Conservation (phyloP, 2,888 invertebrate species). For the Hypomecis punctinalis region DNA sequence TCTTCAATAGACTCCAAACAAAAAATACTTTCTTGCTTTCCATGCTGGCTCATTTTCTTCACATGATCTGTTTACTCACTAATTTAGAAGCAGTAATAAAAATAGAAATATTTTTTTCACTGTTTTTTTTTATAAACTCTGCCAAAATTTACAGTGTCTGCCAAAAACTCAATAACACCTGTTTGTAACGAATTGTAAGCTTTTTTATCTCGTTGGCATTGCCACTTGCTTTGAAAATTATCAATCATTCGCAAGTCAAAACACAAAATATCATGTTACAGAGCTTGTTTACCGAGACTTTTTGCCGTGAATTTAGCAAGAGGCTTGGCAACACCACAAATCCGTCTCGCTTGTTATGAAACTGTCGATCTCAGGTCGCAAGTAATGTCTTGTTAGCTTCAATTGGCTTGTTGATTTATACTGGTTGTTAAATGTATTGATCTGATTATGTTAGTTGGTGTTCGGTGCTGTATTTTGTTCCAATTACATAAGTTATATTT, state of each 20-base stretch:
- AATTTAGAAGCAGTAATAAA: background rate
- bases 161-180: background rate
- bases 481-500: background rate
- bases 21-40: background rate
- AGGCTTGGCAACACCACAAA: constrained; percentile 11
- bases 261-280: constrained; percentile 7
- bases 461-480: constrained; percentile 1
- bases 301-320: constrained; percentile 10
- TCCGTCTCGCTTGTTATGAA: constrained; percentile 18
- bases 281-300: constrained; percentile 1
- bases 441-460: background rate
- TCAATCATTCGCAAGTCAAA: constrained; percentile 3
- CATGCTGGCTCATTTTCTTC: too few relatives aligned
- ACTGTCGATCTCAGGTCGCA: constrained; percentile 15
- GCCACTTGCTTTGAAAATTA: constrained; percentile 5
- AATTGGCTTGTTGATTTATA: constrained; percentile 24
- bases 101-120: background rate
- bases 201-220: constrained; percentile 8
- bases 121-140: too few relatives aligned
- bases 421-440: constrained; percentile 11
- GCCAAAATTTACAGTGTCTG: background rate
- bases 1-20: too few relatives aligned
- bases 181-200: background rate
- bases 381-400: constrained; percentile 18
- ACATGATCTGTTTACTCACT: too few relatives aligned